Conservation (phyloP, 2,888 invertebrate species). For the Drosophila longiperda region DNA sequence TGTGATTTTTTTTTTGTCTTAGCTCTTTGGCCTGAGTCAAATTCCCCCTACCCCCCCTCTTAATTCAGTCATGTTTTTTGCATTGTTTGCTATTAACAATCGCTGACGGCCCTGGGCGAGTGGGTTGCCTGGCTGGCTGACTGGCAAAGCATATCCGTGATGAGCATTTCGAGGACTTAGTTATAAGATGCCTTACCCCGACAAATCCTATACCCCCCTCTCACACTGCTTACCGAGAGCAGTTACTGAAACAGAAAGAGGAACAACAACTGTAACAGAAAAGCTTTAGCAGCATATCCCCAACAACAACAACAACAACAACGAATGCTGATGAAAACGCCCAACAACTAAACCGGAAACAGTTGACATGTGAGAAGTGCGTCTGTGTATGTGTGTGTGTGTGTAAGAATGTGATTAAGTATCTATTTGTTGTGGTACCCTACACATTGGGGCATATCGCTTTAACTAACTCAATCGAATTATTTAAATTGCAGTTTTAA, state of each 20-base stretch:
- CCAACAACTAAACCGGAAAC: constrained; percentile 47
- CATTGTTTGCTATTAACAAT: constrained; percentile 61
- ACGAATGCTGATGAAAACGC: constrained; percentile 39
- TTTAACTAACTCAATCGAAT: neutral
- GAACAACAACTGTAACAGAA: constrained; percentile 34
- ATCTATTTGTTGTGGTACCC: constrained; percentile 52
- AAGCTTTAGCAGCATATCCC: constrained; percentile 50
- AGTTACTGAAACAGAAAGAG: constrained; percentile 7
- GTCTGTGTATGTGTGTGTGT: constrained; percentile 17
- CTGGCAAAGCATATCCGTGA: constrained; percentile 52
- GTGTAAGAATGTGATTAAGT: constrained; percentile 49
- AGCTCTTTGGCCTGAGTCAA: constrained; percentile 35
- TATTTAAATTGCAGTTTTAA: neutral
- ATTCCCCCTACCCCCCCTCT: constrained; percentile 53
- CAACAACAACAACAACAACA: constrained; percentile 35
- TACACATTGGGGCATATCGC: constrained; percentile 16
- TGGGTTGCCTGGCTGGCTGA: constrained; percentile 7
- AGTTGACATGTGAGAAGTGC: constrained; percentile 46
- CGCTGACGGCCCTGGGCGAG: constrained; percentile 20
- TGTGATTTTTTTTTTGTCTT: constrained; percentile 8
- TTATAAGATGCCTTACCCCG: constrained; percentile 48
- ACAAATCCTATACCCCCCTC: neutral
- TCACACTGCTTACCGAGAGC: constrained; percentile 3
- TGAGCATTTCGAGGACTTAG: constrained; percentile 67
- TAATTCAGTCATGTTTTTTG: constrained; percentile 64